Conservation (phyloP, 2,888 invertebrate species). For the Eupsilia transversa region DNA sequence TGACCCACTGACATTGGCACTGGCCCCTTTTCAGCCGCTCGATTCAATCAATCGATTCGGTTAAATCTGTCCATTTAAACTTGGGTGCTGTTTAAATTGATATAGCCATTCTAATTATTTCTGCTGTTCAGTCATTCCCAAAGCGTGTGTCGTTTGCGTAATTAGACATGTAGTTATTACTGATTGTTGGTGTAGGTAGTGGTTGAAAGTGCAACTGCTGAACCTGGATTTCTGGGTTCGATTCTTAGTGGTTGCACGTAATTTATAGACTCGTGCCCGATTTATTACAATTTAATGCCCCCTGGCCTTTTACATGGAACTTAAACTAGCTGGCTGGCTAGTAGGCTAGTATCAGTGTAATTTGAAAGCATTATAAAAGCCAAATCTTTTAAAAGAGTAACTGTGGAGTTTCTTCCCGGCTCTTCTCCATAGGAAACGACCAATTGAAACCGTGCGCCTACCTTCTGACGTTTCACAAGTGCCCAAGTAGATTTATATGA, state of each 20-base stretch:
- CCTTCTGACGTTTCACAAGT: not conserved
- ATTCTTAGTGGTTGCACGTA: not conserved
- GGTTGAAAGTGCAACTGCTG: not conserved
- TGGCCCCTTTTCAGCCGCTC: slow-evolving; percentile 58
- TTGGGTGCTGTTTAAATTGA: slow-evolving; percentile 37
- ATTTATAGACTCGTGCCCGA: not conserved
- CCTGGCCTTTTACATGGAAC: not conserved
- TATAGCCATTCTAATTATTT: slow-evolving; percentile 46
- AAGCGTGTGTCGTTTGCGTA: slow-evolving; percentile 15
- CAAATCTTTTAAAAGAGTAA: too few species aligned
- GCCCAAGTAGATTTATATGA: not conserved
- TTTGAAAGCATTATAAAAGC: not conserved
- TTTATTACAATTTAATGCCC: not conserved
- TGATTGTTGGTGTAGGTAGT: not conserved
- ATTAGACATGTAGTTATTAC: slow-evolving; percentile 1
- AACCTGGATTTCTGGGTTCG: not conserved
- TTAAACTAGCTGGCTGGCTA: not conserved
- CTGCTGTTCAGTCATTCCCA: slow-evolving; percentile 37
- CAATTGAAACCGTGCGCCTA: too few species aligned
- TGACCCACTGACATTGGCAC: slow-evolving; percentile 68
- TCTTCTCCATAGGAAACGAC: too few species aligned
- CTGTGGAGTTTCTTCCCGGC: too few species aligned
- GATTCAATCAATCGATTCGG: slow-evolving; percentile 47
- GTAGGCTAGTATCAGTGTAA: not conserved
- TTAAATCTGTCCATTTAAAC: slow-evolving; percentile 52